A percentile compares a stretch with the other conserved stretches of the same genome.
phyloP scores from a whole-genome alignment of 2,888 invertebrate genomes.

The Xylophagus ater region DNA sequence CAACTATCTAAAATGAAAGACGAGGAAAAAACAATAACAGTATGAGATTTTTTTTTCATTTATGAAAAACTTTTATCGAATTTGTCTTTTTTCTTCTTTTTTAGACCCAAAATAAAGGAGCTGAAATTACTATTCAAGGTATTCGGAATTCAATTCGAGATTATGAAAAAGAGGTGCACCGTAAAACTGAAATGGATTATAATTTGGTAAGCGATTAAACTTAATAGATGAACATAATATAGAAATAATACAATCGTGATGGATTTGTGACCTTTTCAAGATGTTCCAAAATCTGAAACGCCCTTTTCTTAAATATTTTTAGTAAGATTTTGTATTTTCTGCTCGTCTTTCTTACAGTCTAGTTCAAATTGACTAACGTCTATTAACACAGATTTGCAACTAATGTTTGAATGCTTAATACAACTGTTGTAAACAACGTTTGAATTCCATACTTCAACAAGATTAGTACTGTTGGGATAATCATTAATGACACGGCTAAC shows the following conservation, averaged over 20 bases:
- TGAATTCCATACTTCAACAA: too few species aligned
- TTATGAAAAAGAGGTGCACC: slow-evolving; percentile 41
- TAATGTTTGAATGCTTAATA: too few species aligned
- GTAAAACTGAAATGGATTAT: slow-evolving; percentile 50
- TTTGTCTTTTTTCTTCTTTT: slow-evolving; percentile 3
- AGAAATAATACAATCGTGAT: too few species aligned
- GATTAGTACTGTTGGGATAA: too few species aligned
- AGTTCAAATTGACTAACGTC: too few species aligned
- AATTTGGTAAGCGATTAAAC: slow-evolving; percentile 42
- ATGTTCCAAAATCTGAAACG: too few species aligned
- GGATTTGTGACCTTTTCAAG: too few species aligned
- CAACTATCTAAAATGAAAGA: slow-evolving; percentile 27
- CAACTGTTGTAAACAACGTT: too few species aligned
- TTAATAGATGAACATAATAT: too few species aligned
- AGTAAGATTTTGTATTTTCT: background rate
- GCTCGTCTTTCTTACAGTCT: too few species aligned
- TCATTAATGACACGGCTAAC: too few species aligned
- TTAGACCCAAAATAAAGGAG: slow-evolving; percentile 26
- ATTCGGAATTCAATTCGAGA: slow-evolving; percentile 22
- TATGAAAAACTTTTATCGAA: background rate
- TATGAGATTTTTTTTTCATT: slow-evolving; percentile 8
- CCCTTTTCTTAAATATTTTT: background rate
- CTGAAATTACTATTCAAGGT: slow-evolving; percentile 22
- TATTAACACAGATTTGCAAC: too few species aligned
- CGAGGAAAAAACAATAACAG: slow-evolving; percentile 25